Evolutionary conservation across 1,140 invertebrate genomes (phyloP).

Genomic region (Amphibalanus amphitrite): DNA sequence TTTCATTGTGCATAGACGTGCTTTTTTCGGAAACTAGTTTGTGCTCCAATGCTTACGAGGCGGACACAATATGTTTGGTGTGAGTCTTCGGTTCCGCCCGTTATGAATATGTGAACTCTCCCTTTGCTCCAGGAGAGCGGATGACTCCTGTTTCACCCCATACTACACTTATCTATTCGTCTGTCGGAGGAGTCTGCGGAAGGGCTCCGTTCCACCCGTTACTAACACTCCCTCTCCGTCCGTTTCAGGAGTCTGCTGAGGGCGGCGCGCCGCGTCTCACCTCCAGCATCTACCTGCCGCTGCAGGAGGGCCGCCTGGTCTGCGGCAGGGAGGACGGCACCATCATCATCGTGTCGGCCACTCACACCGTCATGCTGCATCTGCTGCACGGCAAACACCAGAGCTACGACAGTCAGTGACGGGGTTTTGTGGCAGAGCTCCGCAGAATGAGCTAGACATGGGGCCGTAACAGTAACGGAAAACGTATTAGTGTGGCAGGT

Average conservation of each 20-base stretch:
- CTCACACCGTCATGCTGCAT: slow-evolving; percentile 86
- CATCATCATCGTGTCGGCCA: slow-evolving; percentile 92
- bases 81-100: slow-evolving; percentile 9
- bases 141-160: slow-evolving; percentile 18
- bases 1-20: not conserved
- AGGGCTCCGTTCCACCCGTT: not conserved
- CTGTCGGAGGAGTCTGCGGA: not conserved
- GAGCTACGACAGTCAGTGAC: slow-evolving; percentile 51
- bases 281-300: slow-evolving; percentile 78
- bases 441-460: no score
- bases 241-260: not conserved
- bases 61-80: not conserved
- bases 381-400: slow-evolving; percentile 77
- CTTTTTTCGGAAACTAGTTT: not conserved
- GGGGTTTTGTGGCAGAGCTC: not conserved
- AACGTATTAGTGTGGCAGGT: no score
- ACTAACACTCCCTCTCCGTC: not conserved
- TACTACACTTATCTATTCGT: not conserved
- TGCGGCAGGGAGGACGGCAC: slow-evolving; percentile 89
- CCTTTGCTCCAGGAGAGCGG: not conserved
- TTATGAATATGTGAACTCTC: slow-evolving; percentile 11
- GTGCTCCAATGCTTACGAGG: not conserved
- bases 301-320: slow-evolving; percentile 69
- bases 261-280: slow-evolving; percentile 49
- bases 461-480: no score